A percentile compares a stretch with the other conserved stretches of the same genome.
These are phyloP conservation scores for Drosophila kikkawai DNA, from an alignment of 1,140 invertebrate species.

Conservation along the genomic window DNA sequence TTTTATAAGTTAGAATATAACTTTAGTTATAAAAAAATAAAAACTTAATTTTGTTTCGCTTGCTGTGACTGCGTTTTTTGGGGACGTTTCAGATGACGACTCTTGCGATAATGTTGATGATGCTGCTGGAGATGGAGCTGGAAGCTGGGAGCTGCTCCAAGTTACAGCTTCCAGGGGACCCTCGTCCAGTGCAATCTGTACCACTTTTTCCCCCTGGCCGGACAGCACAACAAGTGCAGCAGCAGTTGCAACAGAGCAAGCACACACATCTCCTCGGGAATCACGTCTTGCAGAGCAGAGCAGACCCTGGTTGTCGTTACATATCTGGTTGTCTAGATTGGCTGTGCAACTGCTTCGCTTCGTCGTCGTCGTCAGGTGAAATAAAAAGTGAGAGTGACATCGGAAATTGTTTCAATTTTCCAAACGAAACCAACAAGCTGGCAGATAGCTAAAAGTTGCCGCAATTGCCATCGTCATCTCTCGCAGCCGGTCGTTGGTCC, in stretches of 20 bases:
- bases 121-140: slow-evolving; percentile 43
- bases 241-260: slow-evolving; percentile 69
- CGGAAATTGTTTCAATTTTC: slow-evolving; percentile 85
- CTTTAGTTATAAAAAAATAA: too few species aligned
- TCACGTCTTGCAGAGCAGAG: slow-evolving; percentile 62
- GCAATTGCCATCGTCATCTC: slow-evolving; percentile 63
- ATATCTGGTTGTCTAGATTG: slow-evolving; percentile 82
- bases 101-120: slow-evolving; percentile 41
- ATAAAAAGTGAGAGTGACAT: slow-evolving; percentile 85
- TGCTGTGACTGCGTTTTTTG: slow-evolving; percentile 52
- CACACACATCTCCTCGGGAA: slow-evolving; percentile 76
- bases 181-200: slow-evolving; percentile 67
- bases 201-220: slow-evolving; percentile 70
- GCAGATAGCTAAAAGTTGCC: slow-evolving; percentile 66
- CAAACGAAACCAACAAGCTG: slow-evolving; percentile 76
- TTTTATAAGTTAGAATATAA: too few species aligned
- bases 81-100: slow-evolving; percentile 26
- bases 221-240: slow-evolving; percentile 79
- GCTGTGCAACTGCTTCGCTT: slow-evolving; percentile 48
- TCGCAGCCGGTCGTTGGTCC: slow-evolving; percentile 56
- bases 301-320: slow-evolving; percentile 69
- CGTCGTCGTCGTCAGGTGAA: slow-evolving; percentile 58
- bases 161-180: slow-evolving; percentile 6
- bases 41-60: too few species aligned
- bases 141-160: slow-evolving; percentile 22